Conservation (phyloP, 2,888 invertebrate species). For the Noctua janthe region DNA sequence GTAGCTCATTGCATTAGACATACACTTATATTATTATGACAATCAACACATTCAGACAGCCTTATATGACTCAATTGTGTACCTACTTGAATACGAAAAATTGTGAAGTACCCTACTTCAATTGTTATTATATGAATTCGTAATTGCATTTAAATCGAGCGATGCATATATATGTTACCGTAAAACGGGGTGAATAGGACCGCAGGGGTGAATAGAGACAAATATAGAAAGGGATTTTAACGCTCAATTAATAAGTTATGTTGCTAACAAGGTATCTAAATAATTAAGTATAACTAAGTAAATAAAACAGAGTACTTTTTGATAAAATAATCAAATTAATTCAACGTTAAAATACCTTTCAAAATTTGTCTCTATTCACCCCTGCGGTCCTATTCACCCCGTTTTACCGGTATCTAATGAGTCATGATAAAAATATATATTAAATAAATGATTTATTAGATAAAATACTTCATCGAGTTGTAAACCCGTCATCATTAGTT, state of each 20-base stretch:
- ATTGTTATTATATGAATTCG: neutral
- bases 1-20: neutral
- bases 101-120: neutral
- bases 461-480: neutral
- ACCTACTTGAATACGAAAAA: neutral
- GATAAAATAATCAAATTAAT: too few species aligned
- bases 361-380: too few species aligned
- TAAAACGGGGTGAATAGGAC: too few species aligned
- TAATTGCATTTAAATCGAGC: neutral
- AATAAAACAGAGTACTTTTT: too few species aligned
- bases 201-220: too few species aligned
- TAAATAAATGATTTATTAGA: neutral
- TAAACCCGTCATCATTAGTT: neutral
- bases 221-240: too few species aligned
- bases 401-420: too few species aligned
- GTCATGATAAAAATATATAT: neutral
- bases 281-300: too few species aligned
- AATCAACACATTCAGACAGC: neutral
- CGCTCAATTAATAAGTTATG: too few species aligned
- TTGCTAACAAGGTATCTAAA: too few species aligned
- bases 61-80: neutral
- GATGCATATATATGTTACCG: neutral
- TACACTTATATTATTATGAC: neutral
- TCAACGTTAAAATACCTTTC: too few species aligned
- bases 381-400: too few species aligned